Conservation (phyloP, 2,888 invertebrate species). For the Meliscaeva auricollis region DNA sequence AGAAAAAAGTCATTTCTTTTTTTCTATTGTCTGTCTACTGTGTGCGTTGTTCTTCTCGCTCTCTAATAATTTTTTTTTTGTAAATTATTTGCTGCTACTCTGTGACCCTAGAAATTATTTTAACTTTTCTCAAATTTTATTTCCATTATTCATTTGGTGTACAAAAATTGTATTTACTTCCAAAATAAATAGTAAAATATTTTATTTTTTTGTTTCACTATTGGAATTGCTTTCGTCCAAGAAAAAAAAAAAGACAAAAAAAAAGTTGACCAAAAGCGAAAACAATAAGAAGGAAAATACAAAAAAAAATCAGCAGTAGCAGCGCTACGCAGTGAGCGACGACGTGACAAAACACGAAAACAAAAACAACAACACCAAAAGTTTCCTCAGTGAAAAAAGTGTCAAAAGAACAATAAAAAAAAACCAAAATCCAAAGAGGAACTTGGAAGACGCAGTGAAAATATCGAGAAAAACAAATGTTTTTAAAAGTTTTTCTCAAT, state of each 20-base stretch:
- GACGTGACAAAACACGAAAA: conserved; percentile 46
- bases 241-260: conserved; percentile 25
- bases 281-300: conserved; percentile 8
- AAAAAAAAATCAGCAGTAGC: conserved; percentile 34
- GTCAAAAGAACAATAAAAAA: conserved; percentile 14
- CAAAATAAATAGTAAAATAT: conserved; percentile 23
- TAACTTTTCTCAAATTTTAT: conserved; percentile 12
- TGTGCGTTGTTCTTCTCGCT: conserved; percentile 70
- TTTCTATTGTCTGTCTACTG: conserved; percentile 51
- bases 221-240: conserved; percentile 58
- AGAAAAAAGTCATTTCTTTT: conserved; percentile 53
- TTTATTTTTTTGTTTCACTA: conserved; percentile 57
- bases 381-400: conserved; percentile 48
- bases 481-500: conserved; percentile 59
- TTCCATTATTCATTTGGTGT: conserved; percentile 14
- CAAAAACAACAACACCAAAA: conserved; percentile 50
- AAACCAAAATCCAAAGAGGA: conserved; percentile 28
- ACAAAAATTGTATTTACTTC: conserved; percentile 12
- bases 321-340: conserved; percentile 60
- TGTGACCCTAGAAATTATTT: conserved; percentile 52
- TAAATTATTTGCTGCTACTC: conserved; percentile 41
- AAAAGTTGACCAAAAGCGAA: conserved; percentile 36
- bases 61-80: conserved; percentile 33
- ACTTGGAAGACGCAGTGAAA: conserved; percentile 51
- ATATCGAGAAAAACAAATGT: conserved; percentile 69